Base-by-base conservation (phyloP, 2,113 vertebrate species). In the Balaeniceps rex region DNA sequence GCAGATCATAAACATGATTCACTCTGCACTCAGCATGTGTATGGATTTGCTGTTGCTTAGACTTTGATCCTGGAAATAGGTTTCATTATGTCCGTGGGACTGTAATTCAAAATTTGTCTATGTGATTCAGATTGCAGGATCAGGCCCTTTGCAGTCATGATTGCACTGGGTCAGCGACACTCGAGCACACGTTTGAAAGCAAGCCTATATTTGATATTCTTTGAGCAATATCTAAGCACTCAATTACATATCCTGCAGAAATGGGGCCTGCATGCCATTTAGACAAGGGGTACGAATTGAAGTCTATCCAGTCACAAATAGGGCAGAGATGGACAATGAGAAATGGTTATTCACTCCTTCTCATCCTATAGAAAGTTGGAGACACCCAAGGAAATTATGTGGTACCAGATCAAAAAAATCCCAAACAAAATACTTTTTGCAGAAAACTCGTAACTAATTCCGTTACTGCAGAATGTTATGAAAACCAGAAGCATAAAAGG, bases 1-100 rank as follows among this genome's bases (percentile, higher is more conserved):
- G 38, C 16, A 1, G 71, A 89, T 86, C 71, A 88, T 95, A 91
- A 91, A 96, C 57, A 90, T 66, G 78, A 93, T 95, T 96, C 91
- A 90, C 89, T 90, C 72, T 17, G 34, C 47, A 60, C 65, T 52
- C 49, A 8, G 47, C 4, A 1, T 44, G 54, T n/a, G 40, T 36
- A 87, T 61, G 65, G 83, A 92, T 91, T 82, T 91, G 74, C 61
- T 49, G 83, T 70, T 93, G 69, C 66, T 91, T 55, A 23, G 76
- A 38, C 80, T 93, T 92, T 72, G 77, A 75, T 71, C 69, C n/a
- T 89, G 65, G 42, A 79, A 92, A 84, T 54, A 83, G 46, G 36
- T 74, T 89, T 94, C 36, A 24, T 91, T 66, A 79, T 36, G 21
- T 76, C 77, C 18, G 11, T 9, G 40, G 64, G 66, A 68, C 40